These are phyloP conservation scores for Oligia fasciuncula DNA, from an alignment of 2,888 invertebrate genomes.

Conservation along the genomic window DNA sequence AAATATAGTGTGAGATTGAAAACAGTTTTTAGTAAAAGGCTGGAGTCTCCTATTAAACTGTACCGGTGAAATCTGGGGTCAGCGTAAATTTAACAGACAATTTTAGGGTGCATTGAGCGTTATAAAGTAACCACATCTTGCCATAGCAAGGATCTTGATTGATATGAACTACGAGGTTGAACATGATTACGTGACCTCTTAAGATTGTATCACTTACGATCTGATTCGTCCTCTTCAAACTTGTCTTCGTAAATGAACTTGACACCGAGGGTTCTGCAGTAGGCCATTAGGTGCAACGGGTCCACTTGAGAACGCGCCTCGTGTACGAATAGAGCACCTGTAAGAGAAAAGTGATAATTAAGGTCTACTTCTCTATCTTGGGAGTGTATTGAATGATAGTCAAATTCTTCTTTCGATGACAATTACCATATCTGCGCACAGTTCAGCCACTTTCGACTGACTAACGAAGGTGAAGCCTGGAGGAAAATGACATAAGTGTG, in stretches of 20 bases:
- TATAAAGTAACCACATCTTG: too few species aligned
- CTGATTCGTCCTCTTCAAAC: constrained; percentile 85
- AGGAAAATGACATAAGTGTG: not conserved
- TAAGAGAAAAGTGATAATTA: constrained; percentile 44
- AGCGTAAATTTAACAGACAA: not conserved
- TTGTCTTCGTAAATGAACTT: constrained; percentile 94
- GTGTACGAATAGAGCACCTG: constrained; percentile 89
- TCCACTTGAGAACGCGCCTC: constrained; percentile 94
- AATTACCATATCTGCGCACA: not conserved
- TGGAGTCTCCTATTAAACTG: not conserved
- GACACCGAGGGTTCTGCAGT: constrained; percentile 93
- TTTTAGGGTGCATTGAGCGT: not conserved
- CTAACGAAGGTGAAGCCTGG: too few species aligned
- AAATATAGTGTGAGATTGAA: not conserved
- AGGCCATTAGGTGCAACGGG: constrained; percentile 92
- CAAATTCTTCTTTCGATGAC: too few species aligned
- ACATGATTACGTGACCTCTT: too few species aligned
- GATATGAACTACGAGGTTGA: not conserved
- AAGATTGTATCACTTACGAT: constrained; percentile 71
- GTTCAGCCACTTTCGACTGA: not conserved
- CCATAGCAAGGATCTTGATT: too few species aligned
- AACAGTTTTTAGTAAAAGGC: not conserved
- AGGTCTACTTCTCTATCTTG: accelerated
- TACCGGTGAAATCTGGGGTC: not conserved
- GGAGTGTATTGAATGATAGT: too few species aligned